Evolutionary conservation across 2,113 vertebrate species (phyloP).

Genomic region (Cyprinodon variegatus): DNA sequence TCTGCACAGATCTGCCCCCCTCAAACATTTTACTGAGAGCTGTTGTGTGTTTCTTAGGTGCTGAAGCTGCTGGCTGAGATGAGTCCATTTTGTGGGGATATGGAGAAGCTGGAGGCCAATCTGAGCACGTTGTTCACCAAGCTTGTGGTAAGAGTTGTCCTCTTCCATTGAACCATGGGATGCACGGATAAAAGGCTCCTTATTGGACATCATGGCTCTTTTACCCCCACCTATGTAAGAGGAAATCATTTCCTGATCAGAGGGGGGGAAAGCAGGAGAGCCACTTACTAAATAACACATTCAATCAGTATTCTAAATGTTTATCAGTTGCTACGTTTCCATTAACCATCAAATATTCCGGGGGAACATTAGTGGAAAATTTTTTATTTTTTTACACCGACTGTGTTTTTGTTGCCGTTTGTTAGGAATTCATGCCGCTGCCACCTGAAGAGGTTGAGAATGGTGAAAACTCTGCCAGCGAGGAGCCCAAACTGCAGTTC

Average conservation of each 20-base stretch:
- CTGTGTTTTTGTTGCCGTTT: not conserved
- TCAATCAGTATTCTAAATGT: too few species aligned
- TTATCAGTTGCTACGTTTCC: too few species aligned
- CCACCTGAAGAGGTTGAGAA: constrained; percentile 97
- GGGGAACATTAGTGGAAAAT: too few species aligned
- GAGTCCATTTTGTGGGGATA: constrained; percentile 97
- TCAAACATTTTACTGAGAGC: not conserved
- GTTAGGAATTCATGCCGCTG: constrained; percentile 93
- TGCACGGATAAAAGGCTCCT: too few species aligned
- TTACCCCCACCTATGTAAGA: too few species aligned
- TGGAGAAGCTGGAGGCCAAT: constrained; percentile 98
- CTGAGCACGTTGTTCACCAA: constrained; percentile 96
- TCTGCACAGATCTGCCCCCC: constrained; percentile 1
- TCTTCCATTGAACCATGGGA: not conserved
- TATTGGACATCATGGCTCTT: too few species aligned
- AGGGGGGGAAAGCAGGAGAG: too few species aligned
- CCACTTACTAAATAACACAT: too few species aligned
- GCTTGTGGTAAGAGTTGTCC: constrained; percentile 86
- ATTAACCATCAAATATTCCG: too few species aligned
- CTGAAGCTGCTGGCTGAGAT: constrained; percentile 97
- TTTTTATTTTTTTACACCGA: not conserved
- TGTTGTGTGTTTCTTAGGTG: constrained; percentile 79
- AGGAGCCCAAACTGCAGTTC: constrained; percentile 97
- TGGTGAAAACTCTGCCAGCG: constrained; percentile 88
- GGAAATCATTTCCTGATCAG: too few species aligned